These are phyloP conservation scores for Morbakka virulenta DNA, from an alignment of 30 jellyfish, hydroid and myxozoan species.

Conservation along the genomic window DNA sequence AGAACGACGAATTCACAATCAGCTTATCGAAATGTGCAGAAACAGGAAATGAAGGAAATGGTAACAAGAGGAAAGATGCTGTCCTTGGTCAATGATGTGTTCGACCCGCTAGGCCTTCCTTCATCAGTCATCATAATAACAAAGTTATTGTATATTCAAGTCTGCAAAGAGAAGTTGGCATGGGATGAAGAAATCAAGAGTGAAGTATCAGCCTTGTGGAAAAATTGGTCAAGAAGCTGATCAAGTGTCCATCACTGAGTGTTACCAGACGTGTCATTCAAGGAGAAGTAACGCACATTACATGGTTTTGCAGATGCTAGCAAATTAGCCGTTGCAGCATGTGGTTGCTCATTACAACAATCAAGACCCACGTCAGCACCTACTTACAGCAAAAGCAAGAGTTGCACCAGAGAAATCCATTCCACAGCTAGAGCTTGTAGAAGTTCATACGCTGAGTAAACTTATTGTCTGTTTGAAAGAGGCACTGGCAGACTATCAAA, in stretches of 20 bases:
- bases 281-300: not conserved
- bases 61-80: conserved; percentile 23
- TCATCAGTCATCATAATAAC: conserved; percentile 7
- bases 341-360: not conserved
- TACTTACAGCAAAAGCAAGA: conserved; percentile 2
- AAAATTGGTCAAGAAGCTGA: not conserved
- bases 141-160: not conserved
- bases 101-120: too few relatives aligned
- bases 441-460: not conserved
- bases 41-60: not conserved
- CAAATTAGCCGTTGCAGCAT: conserved; percentile 8
- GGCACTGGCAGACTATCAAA: not conserved
- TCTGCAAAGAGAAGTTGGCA: not conserved
- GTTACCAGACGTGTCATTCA: conserved; percentile 10
- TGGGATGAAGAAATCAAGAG: not conserved
- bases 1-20: conserved; percentile 10
- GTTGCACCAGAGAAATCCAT: not conserved
- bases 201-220: not conserved
- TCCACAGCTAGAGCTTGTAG: not conserved
- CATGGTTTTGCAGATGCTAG: conserved; percentile 12
- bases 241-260: not conserved
- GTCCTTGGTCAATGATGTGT: not conserved
- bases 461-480: not conserved
- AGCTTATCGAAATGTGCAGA: conserved; percentile 3
- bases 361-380: not conserved